Conservation (phyloP, 2,888 invertebrate genomes). For the Rapana venosa region DNA sequence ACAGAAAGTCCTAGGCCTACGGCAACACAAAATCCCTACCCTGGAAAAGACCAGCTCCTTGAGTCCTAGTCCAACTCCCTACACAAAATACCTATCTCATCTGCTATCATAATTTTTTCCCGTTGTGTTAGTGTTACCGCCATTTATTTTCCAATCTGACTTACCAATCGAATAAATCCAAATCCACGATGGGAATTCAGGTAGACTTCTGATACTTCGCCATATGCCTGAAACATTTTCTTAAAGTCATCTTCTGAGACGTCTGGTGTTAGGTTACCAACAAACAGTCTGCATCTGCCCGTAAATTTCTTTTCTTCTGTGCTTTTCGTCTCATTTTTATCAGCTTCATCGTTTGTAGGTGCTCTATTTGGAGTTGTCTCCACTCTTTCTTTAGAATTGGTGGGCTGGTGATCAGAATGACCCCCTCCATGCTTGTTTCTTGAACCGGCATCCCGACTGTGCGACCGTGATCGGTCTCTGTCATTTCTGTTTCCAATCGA, state of each 20-base stretch:
- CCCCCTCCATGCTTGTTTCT: slow-evolving; percentile 27
- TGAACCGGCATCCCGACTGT: slow-evolving; percentile 30
- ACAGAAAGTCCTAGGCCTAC: background rate
- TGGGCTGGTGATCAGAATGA: background rate
- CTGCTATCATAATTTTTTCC: background rate
- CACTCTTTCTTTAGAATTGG: slow-evolving; percentile 15
- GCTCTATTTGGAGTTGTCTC: background rate
- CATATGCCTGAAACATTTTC: slow-evolving; percentile 90
- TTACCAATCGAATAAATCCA: slow-evolving; percentile 93
- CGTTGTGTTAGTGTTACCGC: background rate
- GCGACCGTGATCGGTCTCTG: slow-evolving; percentile 30
- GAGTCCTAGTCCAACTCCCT: no score
- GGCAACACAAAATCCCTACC: background rate
- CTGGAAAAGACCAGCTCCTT: background rate
- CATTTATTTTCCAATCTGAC: background rate
- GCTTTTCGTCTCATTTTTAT: background rate
- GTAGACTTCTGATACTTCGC: slow-evolving; percentile 94
- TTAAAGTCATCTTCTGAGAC: slow-evolving; percentile 92
- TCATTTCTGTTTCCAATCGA: slow-evolving; percentile 15
- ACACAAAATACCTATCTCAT: background rate
- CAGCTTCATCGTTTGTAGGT: slow-evolving; percentile 37
- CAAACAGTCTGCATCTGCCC: slow-evolving; percentile 95
- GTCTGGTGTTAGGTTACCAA: slow-evolving; percentile 94
- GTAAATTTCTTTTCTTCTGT: slow-evolving; percentile 68
- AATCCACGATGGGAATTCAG: slow-evolving; percentile 97